phyloP scores from a whole-genome alignment of 2,888 invertebrate genomes.

The Tethea ocularis region DNA sequence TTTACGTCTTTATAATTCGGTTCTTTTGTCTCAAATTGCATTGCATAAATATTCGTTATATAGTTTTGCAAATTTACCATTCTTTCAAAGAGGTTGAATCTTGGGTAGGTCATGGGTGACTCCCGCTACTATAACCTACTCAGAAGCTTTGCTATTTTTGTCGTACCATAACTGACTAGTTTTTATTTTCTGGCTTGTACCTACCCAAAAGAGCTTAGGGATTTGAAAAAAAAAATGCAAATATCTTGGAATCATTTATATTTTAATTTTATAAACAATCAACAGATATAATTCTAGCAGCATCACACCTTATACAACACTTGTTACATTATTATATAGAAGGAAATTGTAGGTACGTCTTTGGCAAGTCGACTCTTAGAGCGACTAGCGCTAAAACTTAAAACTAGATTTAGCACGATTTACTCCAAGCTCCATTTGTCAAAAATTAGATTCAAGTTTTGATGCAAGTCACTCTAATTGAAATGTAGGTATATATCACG shows the following conservation, averaged over 20 bases:
- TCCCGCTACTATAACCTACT: too few species aligned
- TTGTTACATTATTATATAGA: constrained; percentile 45
- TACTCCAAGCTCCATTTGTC: too few species aligned
- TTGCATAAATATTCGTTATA: too few species aligned
- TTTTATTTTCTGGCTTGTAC: constrained; percentile 7
- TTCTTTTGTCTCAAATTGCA: constrained; percentile 41
- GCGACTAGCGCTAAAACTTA: too few species aligned
- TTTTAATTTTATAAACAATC: constrained; percentile 74
- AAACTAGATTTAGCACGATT: too few species aligned
- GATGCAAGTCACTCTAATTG: constrained; percentile 19
- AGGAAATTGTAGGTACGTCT: constrained; percentile 56
- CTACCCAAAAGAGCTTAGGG: background rate
- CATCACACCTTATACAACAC: constrained; percentile 55
- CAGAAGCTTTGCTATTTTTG: too few species aligned
- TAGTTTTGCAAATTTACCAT: too few species aligned
- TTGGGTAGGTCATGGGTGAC: too few species aligned
- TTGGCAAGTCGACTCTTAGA: constrained; percentile 59
- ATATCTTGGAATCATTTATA: constrained; percentile 40
- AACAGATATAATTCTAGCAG: constrained; percentile 65
- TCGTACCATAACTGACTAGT: too few species aligned
- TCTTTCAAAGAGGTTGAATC: too few species aligned
- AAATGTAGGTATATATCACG: constrained; percentile 19
- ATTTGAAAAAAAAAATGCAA: constrained; percentile 28
- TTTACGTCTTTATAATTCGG: constrained; percentile 57
- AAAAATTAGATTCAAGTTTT: too few species aligned